A percentile compares a stretch with the other conserved stretches of the same genome.
These are phyloP conservation scores for Sebastes kiyomatsui DNA, from an alignment of 2,797 vertebrate species.

Conservation along the genomic window DNA sequence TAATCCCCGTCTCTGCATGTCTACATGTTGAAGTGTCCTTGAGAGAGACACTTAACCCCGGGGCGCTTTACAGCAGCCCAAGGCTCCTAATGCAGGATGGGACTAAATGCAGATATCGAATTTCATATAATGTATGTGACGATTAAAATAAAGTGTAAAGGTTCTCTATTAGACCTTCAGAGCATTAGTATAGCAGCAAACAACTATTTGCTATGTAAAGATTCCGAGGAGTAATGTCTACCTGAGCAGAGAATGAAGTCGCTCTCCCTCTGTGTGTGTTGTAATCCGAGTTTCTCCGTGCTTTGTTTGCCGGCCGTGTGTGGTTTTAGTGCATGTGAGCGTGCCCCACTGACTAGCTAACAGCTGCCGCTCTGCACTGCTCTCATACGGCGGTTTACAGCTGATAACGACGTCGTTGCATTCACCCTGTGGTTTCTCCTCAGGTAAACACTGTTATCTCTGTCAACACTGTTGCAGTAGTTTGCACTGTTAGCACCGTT, in stretches of 20 bases:
- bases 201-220: neutral
- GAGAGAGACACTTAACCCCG: too few relatives aligned
- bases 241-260: neutral
- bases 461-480: neutral
- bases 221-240: neutral
- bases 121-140: too few relatives aligned
- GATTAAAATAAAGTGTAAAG: too few relatives aligned
- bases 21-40: too few relatives aligned
- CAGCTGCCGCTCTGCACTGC: neutral
- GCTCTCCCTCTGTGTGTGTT: too few relatives aligned
- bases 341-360: neutral
- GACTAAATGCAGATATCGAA: too few relatives aligned
- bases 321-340: neutral
- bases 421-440: neutral
- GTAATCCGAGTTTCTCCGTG: neutral
- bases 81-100: too few relatives aligned
- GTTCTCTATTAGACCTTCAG: too few relatives aligned
- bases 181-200: neutral
- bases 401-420: neutral
- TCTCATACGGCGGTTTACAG: neutral
- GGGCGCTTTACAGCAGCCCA: too few relatives aligned
- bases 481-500: neutral
- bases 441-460: neutral
- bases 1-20: too few relatives aligned
- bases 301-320: neutral